Evolutionary conservation across 2,888 invertebrate species (phyloP).

Genomic region (Xanthorhoe spadicearia): DNA sequence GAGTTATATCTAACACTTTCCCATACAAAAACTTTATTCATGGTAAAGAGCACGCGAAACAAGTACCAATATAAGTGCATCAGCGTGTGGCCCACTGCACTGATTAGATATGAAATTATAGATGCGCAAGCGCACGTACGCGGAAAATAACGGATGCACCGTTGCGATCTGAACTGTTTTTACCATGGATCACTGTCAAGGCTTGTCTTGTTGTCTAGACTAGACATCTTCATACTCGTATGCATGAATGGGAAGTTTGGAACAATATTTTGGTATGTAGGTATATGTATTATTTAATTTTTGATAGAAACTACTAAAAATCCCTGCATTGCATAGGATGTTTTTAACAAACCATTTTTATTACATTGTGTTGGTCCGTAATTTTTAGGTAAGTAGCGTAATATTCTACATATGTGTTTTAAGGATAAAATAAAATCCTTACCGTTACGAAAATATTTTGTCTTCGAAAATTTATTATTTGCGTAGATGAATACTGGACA

Average conservation of each 20-base stretch:
- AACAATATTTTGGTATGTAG: too few relatives aligned
- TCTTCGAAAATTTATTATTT: too few relatives aligned
- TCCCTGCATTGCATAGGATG: too few relatives aligned
- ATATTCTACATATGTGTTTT: too few relatives aligned
- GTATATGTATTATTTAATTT: background rate
- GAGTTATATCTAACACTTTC: too few relatives aligned
- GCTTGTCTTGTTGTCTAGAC: conserved; percentile 10
- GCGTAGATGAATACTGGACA: too few relatives aligned
- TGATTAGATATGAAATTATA: conserved; percentile 56
- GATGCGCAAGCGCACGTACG: conserved; percentile 55
- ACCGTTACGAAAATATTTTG: too few relatives aligned
- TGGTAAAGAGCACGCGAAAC: conserved; percentile 21
- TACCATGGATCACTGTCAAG: conserved; percentile 20
- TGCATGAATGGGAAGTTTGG: background rate
- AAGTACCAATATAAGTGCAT: conserved; percentile 30
- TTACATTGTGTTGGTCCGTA: too few relatives aligned
- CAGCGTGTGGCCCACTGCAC: conserved; percentile 53
- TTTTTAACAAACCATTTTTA: too few relatives aligned
- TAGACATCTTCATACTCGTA: background rate
- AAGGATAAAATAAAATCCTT: too few relatives aligned
- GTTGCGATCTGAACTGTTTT: conserved; percentile 42
- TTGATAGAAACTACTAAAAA: too few relatives aligned
- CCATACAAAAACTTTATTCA: conserved; percentile 24
- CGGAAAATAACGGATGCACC: conserved; percentile 60
- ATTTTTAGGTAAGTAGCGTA: too few relatives aligned